A percentile compares a stretch with the other conserved stretches of the same genome.
phyloP scores from a whole-genome alignment of 2,113 vertebrate species.

The Brachyistius frenatus region DNA sequence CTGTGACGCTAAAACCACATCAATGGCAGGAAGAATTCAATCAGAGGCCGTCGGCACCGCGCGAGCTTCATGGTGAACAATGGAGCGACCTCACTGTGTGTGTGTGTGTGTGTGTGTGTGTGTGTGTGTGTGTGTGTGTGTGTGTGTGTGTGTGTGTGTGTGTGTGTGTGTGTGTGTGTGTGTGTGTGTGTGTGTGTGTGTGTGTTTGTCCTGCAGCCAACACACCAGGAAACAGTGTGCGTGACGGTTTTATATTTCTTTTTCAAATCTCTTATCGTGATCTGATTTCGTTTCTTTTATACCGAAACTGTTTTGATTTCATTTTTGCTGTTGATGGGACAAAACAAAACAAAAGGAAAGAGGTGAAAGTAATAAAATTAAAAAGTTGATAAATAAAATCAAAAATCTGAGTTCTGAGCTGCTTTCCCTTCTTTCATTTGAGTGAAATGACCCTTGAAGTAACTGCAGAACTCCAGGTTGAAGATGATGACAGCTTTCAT shows the following conservation, averaged over 20 bases:
- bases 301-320: no score
- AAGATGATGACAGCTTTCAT: constrained; percentile 9
- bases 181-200: neutral
- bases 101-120: neutral
- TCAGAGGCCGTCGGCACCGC: constrained; percentile 40
- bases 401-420: no score
- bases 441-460: no score
- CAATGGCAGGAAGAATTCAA: constrained; percentile 62
- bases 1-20: constrained; percentile 28
- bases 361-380: no score
- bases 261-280: no score
- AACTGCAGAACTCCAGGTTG: neutral
- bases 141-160: neutral
- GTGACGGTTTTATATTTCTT: neutral
- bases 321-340: no score
- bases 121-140: neutral
- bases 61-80: constrained; percentile 35
- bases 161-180: neutral
- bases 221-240: neutral
- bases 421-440: no score
- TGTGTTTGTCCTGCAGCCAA: constrained; percentile 10
- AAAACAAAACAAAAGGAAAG: no score
- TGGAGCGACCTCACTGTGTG: constrained; percentile 21
- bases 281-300: no score
- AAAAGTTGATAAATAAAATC: no score